Evolutionary conservation across 2,888 invertebrate genomes (phyloP).

Genomic region (Petrolisthes manimaculis): DNA sequence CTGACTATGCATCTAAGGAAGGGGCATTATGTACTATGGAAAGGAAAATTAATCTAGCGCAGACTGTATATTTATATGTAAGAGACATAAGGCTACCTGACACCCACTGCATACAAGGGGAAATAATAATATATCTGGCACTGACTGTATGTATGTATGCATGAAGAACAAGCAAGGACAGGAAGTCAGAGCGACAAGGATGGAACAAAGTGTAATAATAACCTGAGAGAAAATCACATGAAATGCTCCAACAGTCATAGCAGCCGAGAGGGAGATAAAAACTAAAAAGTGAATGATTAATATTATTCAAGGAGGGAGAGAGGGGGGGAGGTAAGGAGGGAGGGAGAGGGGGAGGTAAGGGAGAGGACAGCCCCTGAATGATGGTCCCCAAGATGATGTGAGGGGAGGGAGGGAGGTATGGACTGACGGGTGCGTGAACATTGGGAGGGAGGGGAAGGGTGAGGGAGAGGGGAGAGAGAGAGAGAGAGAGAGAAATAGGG

Average conservation of each 20-base stretch:
- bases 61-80: too few relatives aligned
- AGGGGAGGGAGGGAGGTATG: conserved; percentile 9
- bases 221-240: conserved; percentile 13
- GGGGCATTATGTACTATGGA: too few relatives aligned
- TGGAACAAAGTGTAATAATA: conserved; percentile 17
- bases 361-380: background rate
- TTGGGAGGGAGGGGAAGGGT: background rate
- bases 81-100: too few relatives aligned
- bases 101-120: too few relatives aligned
- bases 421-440: background rate
- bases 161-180: background rate
- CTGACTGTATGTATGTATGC: background rate
- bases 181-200: background rate
- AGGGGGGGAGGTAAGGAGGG: background rate
- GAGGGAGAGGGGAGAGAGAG: conserved; percentile 1
- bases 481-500: background rate
- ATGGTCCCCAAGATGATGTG: background rate
- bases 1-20: too few relatives aligned
- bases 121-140: too few relatives aligned
- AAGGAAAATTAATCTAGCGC: too few relatives aligned
- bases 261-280: background rate
- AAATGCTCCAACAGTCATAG: background rate
- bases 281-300: background rate
- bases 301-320: background rate
- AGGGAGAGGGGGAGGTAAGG: background rate